Base-by-base conservation (phyloP, 2,113 vertebrate genomes). In the Paedocypris sp. region DNA sequence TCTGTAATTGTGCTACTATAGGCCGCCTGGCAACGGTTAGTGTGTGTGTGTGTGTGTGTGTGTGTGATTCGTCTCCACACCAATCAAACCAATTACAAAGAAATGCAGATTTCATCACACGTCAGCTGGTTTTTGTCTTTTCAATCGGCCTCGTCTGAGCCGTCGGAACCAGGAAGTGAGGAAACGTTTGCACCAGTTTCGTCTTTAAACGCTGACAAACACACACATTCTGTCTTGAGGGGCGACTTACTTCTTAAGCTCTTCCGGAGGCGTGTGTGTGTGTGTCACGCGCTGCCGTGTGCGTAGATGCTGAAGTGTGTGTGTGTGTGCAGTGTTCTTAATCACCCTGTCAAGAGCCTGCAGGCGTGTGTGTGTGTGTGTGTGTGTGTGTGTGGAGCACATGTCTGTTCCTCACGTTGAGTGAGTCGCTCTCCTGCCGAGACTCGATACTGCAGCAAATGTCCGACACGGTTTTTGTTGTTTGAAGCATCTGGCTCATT, bases 261-360 rank as follows among this genome's bases (percentile, higher is more conserved):
- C 16, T 57, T 42, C 39, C 25, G 2, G 52, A n/a, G 15, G 51
- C 29, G 28, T 49, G 26, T 32, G 13, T 13, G 22, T 53, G 49
- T 51, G 32, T 36, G 43, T 15, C 5, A 12, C 8, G 19, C 25
- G 50, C 26, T 19, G 26, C 32, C 10, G 22, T 54, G 36, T 41
- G 36, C 29, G 36, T 31, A 19, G 3, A 2, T 33, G 48, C 48
- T n/a, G n/a, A 50, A 50, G 33, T 8, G 6, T n/a, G 20, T 20
- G 42, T 11, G 33, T 51, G 38, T 31, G 11, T 0, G 16, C 25
- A 43, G 26, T 32, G 53, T 57, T 32, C 36, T 43, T 57, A 57
- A 57, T 57, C 25, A 57, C 53, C 53, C 12, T 31, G 36, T 57
- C 53, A 57, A 31, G 15, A 31, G 53, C 53, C 53, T 1, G 26